These are phyloP conservation scores for Lophius americanus DNA, from an alignment of 2,797 vertebrate species.

Conservation along the genomic window DNA sequence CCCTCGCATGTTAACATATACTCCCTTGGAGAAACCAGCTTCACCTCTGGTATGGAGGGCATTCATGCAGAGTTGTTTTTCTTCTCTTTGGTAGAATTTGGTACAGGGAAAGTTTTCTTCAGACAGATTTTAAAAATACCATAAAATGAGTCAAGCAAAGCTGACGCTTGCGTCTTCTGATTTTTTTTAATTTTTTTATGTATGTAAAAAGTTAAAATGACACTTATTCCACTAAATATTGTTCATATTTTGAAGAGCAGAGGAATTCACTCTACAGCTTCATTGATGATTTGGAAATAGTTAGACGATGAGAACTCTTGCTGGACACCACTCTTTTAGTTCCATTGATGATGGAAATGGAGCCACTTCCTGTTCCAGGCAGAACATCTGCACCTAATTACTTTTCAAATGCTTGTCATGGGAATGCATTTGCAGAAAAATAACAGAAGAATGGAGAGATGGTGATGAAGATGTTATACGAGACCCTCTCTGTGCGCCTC, in stretches of 20 bases:
- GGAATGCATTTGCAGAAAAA: neutral
- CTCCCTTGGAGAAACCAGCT: no score
- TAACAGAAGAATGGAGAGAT: neutral
- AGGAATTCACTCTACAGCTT: constrained; percentile 26
- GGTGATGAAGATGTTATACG: constrained; percentile 10
- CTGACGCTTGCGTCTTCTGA: neutral
- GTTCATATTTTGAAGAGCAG: constrained; percentile 13
- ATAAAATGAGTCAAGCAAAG: constrained; percentile 4
- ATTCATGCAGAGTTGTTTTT: constrained; percentile 18
- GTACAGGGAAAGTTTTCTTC: constrained; percentile 13
- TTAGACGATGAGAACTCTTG: constrained; percentile 25
- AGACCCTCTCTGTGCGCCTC: constrained; percentile 1
- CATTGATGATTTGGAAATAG: constrained; percentile 39
- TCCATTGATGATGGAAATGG: constrained; percentile 54
- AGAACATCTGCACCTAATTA: constrained; percentile 65
- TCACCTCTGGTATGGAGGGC: constrained; percentile 4
- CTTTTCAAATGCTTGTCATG: neutral
- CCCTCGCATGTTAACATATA: no score
- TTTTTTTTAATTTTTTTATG: no score
- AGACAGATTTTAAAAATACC: constrained; percentile 5
- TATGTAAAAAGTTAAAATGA: constrained; percentile 10
- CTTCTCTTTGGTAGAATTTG: neutral
- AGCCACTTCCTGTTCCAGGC: constrained; percentile 69
- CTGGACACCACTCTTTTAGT: constrained; percentile 45
- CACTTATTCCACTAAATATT: constrained; percentile 2